These are phyloP conservation scores for Plagodis dolabraria DNA, from an alignment of 2,888 invertebrate species.

Conservation along the genomic window DNA sequence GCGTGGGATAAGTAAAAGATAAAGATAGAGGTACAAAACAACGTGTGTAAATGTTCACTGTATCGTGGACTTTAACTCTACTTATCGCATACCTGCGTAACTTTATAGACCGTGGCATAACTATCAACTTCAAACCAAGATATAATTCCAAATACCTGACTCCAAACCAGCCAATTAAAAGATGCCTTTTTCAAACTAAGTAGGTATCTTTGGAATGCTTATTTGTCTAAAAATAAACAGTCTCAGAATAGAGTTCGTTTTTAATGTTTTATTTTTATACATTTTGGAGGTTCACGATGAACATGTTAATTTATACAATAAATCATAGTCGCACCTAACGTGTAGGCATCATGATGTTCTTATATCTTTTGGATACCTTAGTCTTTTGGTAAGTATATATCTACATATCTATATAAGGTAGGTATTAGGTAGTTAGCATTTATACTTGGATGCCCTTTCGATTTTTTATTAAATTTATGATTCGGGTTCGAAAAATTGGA, in stretches of 20 bases:
- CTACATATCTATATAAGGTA: too few relatives aligned
- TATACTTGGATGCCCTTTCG: slow-evolving; percentile 3
- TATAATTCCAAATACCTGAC: background rate
- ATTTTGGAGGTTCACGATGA: slow-evolving; percentile 4
- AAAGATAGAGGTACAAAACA: too few relatives aligned
- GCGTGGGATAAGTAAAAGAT: too few relatives aligned
- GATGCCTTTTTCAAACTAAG: background rate
- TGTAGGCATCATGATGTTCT: slow-evolving; percentile 12
- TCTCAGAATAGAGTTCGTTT: slow-evolving; percentile 12
- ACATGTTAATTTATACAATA: slow-evolving; percentile 15
- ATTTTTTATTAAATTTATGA: background rate
- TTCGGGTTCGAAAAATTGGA: background rate
- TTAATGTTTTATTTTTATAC: slow-evolving; percentile 2
- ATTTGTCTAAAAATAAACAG: slow-evolving; percentile 13
- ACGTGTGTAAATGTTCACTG: too few relatives aligned
- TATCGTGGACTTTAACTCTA: too few relatives aligned
- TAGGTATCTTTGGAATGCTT: background rate
- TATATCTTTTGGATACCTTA: slow-evolving; percentile 4
- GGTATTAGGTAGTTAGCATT: too few relatives aligned
- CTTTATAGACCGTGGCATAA: background rate
- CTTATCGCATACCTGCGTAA: too few relatives aligned
- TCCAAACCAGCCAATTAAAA: slow-evolving; percentile 1
- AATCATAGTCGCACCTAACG: slow-evolving; percentile 17
- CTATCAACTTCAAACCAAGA: background rate
- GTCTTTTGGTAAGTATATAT: slow-evolving; percentile 1